Evolutionary conservation across 2,113 vertebrate species (phyloP).

Genomic region (Sinocyclocheilus maitianheensis): DNA sequence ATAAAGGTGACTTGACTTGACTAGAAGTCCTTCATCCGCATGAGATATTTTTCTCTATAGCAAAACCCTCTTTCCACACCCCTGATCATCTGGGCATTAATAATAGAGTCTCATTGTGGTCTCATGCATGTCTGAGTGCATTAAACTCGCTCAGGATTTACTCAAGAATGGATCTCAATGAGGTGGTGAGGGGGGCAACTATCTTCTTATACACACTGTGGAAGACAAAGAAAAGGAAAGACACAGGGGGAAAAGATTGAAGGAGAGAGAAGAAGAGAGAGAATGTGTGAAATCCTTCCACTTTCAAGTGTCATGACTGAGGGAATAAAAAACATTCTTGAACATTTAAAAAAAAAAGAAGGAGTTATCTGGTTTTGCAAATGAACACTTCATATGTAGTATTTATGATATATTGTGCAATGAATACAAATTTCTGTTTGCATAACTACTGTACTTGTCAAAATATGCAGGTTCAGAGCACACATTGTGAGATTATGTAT

Average conservation of each 20-base stretch:
- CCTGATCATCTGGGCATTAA: slow-evolving; percentile 81
- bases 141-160: slow-evolving; percentile 85
- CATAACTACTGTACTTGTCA: no score
- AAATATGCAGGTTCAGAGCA: no score
- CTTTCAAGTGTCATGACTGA: slow-evolving; percentile 33
- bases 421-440: no score
- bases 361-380: no score
- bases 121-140: slow-evolving; percentile 77
- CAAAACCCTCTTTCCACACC: neutral
- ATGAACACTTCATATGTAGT: no score
- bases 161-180: slow-evolving; percentile 59
- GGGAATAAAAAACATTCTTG: slow-evolving; percentile 60
- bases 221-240: slow-evolving; percentile 62
- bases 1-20: no score
- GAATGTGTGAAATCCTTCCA: slow-evolving; percentile 47
- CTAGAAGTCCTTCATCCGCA: neutral
- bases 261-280: slow-evolving; percentile 66
- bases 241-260: slow-evolving; percentile 55
- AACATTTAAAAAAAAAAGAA: no score
- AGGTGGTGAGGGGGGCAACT: slow-evolving; percentile 25
- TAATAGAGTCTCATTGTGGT: slow-evolving; percentile 76
- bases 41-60: neutral
- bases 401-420: no score
- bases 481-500: no score
- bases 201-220: slow-evolving; percentile 60